Conservation (phyloP, 1,140 invertebrate species). For the Brachionus sp. region DNA sequence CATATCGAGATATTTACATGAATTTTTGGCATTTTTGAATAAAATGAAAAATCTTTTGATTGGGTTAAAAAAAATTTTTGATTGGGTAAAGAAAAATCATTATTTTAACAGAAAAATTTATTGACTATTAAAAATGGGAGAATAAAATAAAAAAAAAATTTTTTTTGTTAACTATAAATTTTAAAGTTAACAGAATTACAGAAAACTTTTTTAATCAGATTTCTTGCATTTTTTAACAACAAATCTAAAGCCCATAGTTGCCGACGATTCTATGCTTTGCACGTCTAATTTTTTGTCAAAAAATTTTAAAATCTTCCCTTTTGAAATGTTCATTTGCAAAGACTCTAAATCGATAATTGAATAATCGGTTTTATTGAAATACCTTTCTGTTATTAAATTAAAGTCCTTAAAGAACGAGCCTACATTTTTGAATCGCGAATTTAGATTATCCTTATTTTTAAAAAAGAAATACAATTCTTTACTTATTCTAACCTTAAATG, state of each 20-base stretch:
- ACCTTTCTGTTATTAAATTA: background rate
- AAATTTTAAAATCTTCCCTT: background rate
- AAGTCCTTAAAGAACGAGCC: background rate
- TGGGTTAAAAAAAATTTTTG: too few relatives aligned
- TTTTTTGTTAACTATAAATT: background rate
- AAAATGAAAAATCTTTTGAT: too few relatives aligned
- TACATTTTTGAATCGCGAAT: background rate
- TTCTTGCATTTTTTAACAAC: background rate
- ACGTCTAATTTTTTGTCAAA: background rate
- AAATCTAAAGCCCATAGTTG: background rate
- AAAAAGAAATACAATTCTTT: background rate
- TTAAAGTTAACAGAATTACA: background rate
- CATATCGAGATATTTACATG: too few relatives aligned
- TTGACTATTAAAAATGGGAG: background rate
- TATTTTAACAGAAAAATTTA: background rate
- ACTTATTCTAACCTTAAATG: background rate
- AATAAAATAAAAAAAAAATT: background rate
- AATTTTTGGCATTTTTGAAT: too few relatives aligned
- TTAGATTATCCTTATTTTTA: background rate
- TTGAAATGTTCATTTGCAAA: background rate
- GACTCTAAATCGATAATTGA: background rate
- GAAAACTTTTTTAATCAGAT: background rate
- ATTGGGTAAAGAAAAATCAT: background rate
- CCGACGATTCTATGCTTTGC: background rate
- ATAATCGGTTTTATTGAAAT: background rate